phyloP scores from a whole-genome alignment of 1,140 invertebrate species.

The Rhyzopertha dominica region DNA sequence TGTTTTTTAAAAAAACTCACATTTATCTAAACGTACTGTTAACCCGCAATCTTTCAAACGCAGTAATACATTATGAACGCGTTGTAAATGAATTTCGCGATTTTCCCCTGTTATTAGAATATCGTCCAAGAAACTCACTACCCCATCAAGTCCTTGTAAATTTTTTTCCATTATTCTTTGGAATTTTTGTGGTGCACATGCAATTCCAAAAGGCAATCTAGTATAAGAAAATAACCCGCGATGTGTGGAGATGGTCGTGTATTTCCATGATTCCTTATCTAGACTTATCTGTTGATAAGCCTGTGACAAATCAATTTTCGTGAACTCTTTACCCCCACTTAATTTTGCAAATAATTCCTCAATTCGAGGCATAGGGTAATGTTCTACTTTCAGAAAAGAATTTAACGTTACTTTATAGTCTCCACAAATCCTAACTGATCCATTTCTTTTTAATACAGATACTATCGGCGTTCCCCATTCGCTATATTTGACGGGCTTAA shows the following conservation, averaged over 20 bases:
- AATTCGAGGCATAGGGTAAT: conserved; percentile 25
- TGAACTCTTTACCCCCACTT: conserved; percentile 24
- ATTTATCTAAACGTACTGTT: not conserved
- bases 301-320: conserved; percentile 36
- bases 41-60: too few relatives aligned
- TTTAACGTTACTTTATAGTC: conserved; percentile 41
- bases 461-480: too few relatives aligned
- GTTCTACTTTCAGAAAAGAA: conserved; percentile 18
- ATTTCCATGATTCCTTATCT: conserved; percentile 27
- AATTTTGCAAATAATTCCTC: conserved; percentile 26
- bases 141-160: conserved; percentile 16
- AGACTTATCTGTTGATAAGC: conserved; percentile 38
- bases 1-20: not conserved
- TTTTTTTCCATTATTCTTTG: conserved; percentile 29
- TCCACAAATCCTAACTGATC: conserved; percentile 38
- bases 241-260: conserved; percentile 37
- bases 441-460: too few relatives aligned
- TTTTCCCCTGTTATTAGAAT: conserved; percentile 18
- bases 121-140: conserved; percentile 25
- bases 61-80: too few relatives aligned
- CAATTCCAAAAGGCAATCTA: conserved; percentile 37
- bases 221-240: conserved; percentile 38
- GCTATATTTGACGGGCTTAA: too few relatives aligned
- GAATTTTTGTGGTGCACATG: conserved; percentile 39
- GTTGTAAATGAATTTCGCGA: too few relatives aligned